Evolutionary conservation across 2,113 vertebrate genomes (phyloP).

Genomic region (Hirundichthys speculiger): DNA sequence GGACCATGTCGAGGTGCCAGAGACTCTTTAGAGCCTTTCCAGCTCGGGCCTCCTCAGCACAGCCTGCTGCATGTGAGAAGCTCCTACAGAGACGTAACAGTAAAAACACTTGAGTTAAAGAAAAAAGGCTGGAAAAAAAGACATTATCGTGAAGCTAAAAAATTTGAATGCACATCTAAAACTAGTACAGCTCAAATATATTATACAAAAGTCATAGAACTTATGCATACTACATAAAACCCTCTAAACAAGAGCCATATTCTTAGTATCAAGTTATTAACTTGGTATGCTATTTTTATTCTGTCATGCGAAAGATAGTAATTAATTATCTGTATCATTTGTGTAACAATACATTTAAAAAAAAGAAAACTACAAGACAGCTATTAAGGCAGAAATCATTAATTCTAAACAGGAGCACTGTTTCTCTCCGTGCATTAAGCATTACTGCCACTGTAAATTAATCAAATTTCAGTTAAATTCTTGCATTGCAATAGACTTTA

Average conservation of each 20-base stretch:
- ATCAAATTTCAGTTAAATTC: too few species aligned
- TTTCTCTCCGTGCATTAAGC: too few species aligned
- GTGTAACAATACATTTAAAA: neutral
- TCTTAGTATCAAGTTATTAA: neutral
- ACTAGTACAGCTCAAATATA: too few species aligned
- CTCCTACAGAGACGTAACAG: conserved; percentile 48
- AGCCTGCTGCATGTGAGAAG: conserved; percentile 85
- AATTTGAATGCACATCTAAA: too few species aligned
- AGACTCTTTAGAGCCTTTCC: conserved; percentile 98
- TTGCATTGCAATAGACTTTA: too few species aligned
- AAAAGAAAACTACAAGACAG: neutral
- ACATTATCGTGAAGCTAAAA: neutral
- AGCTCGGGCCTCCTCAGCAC: conserved; percentile 92
- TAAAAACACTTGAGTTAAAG: neutral
- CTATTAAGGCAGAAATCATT: too few species aligned
- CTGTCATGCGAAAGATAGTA: neutral
- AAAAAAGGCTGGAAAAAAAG: neutral
- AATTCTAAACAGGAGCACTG: too few species aligned
- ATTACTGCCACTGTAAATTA: too few species aligned
- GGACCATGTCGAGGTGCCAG: conserved; percentile 88
- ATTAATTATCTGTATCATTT: neutral
- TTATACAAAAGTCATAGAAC: too few species aligned
- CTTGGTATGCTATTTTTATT: neutral
- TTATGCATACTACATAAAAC: neutral
- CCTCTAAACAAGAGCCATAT: neutral